These are phyloP conservation scores for Dromaius novaehollandiae DNA, from an alignment of 2,113 vertebrate species.

Conservation along the genomic window DNA sequence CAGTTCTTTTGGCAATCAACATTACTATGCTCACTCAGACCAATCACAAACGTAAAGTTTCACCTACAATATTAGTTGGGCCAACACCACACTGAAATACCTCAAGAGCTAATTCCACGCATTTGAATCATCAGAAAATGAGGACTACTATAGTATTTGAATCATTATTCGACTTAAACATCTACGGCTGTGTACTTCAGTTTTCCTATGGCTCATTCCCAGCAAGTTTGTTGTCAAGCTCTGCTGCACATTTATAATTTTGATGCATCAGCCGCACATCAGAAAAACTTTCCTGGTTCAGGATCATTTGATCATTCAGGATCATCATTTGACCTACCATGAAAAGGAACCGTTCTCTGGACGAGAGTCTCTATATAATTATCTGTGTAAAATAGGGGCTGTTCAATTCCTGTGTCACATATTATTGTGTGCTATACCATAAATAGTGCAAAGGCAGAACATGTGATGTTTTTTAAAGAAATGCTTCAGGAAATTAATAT, in stretches of 20 bases:
- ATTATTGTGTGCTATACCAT: not conserved
- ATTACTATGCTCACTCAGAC: not conserved
- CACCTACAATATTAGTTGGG: not conserved
- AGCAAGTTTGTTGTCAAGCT: not conserved
- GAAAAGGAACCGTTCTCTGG: not conserved
- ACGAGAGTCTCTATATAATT: not conserved
- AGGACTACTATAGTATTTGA: not conserved
- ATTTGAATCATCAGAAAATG: not conserved
- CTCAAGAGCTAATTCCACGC: not conserved
- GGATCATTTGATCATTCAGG: no score
- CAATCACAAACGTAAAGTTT: not conserved
- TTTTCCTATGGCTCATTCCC: not conserved
- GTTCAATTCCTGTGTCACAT: not conserved
- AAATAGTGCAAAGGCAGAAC: not conserved
- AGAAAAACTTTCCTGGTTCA: not conserved
- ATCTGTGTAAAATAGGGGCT: not conserved
- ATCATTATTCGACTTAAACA: not conserved
- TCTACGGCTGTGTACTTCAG: not conserved
- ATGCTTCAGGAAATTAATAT: not conserved
- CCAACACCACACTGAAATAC: not conserved
- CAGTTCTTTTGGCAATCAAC: not conserved
- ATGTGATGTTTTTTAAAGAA: not conserved
- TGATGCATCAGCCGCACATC: not conserved
- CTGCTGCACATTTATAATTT: not conserved
- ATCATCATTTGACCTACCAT: not conserved